phyloP scores from a whole-genome alignment of 2,888 invertebrate genomes.

The Oxytorus armatus region DNA sequence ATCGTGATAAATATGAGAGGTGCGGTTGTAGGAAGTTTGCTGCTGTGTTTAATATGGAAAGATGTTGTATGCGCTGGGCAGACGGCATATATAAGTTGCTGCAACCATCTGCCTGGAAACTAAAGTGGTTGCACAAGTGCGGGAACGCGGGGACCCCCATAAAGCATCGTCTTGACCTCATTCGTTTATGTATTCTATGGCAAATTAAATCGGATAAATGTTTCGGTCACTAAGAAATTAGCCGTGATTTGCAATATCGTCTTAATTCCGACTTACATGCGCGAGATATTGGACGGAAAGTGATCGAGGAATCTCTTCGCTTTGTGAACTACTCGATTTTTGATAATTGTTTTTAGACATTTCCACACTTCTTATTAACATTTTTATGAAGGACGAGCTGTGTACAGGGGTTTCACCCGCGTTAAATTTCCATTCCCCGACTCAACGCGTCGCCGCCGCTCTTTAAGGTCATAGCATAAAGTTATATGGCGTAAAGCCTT shows the following conservation, averaged over 20 bases:
- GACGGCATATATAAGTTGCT: conserved; percentile 48
- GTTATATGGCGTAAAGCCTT: too few relatives aligned
- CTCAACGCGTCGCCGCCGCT: too few relatives aligned
- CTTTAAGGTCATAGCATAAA: too few relatives aligned
- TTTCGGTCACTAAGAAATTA: conserved; percentile 21
- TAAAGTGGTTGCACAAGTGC: conserved; percentile 72
- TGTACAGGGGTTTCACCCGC: too few relatives aligned
- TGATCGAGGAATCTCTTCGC: too few relatives aligned
- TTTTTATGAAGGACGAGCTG: too few relatives aligned
- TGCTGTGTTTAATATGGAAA: conserved; percentile 10
- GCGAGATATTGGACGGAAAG: neutral
- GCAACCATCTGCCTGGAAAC: conserved; percentile 51
- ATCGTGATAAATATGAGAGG: conserved; percentile 29
- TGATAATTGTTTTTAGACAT: neutral
- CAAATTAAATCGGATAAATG: conserved; percentile 23
- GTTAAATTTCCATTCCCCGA: too few relatives aligned
- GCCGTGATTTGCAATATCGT: conserved; percentile 13
- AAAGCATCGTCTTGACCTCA: conserved; percentile 74
- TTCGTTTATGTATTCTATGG: conserved; percentile 62
- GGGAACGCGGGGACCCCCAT: conserved; percentile 73
- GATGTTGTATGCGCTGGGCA: conserved; percentile 33
- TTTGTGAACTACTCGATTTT: too few relatives aligned
- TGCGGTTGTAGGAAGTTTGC: conserved; percentile 66
- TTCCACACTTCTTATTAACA: too few relatives aligned
- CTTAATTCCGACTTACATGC: neutral